phyloP scores from a whole-genome alignment of 1,140 invertebrate species.

The Drosophila rhopaloa region DNA sequence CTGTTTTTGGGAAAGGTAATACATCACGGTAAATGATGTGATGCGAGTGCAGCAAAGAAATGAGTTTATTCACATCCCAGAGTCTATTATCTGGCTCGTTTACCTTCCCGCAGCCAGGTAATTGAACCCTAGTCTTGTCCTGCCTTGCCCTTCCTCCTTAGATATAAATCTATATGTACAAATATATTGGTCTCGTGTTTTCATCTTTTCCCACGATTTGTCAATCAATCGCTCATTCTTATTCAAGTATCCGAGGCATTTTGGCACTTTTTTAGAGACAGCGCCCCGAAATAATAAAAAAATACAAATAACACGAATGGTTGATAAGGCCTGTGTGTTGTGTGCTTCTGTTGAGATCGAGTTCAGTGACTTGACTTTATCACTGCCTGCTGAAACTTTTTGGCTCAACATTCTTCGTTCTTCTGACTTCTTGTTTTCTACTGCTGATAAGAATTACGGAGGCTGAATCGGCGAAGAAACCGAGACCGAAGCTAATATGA shows the following conservation, averaged over 20 bases:
- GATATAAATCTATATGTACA: conserved; percentile 10
- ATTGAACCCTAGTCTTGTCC: conserved; percentile 39
- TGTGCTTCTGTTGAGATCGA: conserved; percentile 32
- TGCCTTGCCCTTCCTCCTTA: conserved; percentile 28
- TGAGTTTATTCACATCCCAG: conserved; percentile 66
- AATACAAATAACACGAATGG: conserved; percentile 21
- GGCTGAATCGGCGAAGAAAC: conserved; percentile 10
- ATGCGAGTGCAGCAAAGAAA: conserved; percentile 35
- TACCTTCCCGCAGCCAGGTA: conserved; percentile 45
- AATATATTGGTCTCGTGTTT: conserved; percentile 7
- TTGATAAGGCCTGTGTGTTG: conserved; percentile 41
- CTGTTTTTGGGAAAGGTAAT: conserved; percentile 64
- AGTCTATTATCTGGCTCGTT: conserved; percentile 58
- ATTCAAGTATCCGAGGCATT: conserved; percentile 9
- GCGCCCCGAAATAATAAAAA: conserved; percentile 9
- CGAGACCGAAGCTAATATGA: not conserved
- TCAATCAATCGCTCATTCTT: conserved; percentile 17
- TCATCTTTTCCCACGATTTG: conserved; percentile 52
- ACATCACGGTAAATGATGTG: conserved; percentile 70
- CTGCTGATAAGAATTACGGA: conserved; percentile 22
- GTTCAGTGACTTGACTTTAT: conserved; percentile 53
- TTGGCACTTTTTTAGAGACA: conserved; percentile 39
- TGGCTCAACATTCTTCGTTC: conserved; percentile 27
- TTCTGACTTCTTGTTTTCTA: conserved; percentile 15
- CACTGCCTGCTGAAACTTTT: conserved; percentile 38